phyloP scores from a whole-genome alignment of 1,140 invertebrate species.

The Trypoxylus dichotomus region DNA sequence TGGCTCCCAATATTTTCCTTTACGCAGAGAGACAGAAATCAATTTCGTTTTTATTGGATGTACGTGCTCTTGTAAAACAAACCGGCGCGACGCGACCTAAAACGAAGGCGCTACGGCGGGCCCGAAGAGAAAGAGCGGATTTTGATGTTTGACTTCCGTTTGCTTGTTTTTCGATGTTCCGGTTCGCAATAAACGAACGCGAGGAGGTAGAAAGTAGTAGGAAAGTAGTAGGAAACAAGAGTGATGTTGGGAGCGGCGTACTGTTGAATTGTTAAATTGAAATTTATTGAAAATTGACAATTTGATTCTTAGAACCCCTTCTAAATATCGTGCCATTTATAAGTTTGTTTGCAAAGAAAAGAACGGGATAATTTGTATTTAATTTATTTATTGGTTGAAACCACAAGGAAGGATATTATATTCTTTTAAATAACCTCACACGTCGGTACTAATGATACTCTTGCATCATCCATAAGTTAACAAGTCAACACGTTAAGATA shows the following conservation, averaged over 20 bases:
- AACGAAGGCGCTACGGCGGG: neutral
- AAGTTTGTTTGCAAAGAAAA: too few species aligned
- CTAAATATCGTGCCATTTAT: too few species aligned
- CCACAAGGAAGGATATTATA: too few species aligned
- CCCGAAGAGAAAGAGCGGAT: neutral
- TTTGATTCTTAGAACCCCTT: neutral
- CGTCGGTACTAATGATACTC: too few species aligned
- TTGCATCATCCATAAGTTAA: too few species aligned
- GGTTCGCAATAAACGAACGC: neutral
- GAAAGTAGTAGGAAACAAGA: neutral
- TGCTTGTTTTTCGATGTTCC: slow-evolving; percentile 3
- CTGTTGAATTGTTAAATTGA: slow-evolving; percentile 5
- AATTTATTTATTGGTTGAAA: too few species aligned
- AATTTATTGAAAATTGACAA: slow-evolving; percentile 3
- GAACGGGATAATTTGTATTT: too few species aligned
- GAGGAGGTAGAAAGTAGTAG: neutral
- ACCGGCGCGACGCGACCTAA: too few species aligned
- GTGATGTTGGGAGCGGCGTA: neutral
- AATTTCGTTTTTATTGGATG: neutral
- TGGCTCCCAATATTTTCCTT: neutral
- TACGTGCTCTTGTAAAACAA: neutral
- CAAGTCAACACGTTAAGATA: too few species aligned
- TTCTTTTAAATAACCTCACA: too few species aligned
- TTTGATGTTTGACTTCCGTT: neutral
- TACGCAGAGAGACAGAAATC: neutral